A percentile compares a stretch with the other conserved stretches of the same genome.
These are phyloP conservation scores for Calameuta pallipes DNA, from an alignment of 2,888 invertebrate species.

Conservation along the genomic window DNA sequence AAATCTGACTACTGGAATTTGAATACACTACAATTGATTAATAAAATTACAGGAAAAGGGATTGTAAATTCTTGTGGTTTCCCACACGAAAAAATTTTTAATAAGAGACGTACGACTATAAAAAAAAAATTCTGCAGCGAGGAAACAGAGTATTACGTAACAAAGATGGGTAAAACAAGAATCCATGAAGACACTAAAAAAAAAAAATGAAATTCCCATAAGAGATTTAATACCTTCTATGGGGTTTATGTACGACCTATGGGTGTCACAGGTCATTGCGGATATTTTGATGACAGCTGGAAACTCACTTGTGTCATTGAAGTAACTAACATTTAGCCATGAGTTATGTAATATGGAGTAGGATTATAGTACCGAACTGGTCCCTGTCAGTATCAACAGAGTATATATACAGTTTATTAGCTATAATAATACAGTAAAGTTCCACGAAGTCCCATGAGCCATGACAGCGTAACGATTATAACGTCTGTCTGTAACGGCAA, in stretches of 20 bases:
- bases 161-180: neutral
- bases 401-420: neutral
- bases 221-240: neutral
- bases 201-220: neutral
- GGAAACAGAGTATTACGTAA: neutral
- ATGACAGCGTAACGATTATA: neutral
- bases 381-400: neutral
- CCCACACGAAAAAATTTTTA: neutral
- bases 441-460: neutral
- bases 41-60: neutral
- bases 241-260: neutral
- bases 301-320: neutral
- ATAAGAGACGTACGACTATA: neutral
- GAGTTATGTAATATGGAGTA: neutral
- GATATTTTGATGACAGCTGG: neutral
- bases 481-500: neutral
- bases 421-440: neutral
- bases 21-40: neutral
- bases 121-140: neutral
- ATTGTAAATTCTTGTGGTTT: neutral
- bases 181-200: neutral
- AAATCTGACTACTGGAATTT: neutral
- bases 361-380: neutral
- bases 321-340: neutral
- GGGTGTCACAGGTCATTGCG: neutral